Evolutionary conservation across 2,797 vertebrate genomes (phyloP).

Genomic region (Chloroceryle inda): DNA sequence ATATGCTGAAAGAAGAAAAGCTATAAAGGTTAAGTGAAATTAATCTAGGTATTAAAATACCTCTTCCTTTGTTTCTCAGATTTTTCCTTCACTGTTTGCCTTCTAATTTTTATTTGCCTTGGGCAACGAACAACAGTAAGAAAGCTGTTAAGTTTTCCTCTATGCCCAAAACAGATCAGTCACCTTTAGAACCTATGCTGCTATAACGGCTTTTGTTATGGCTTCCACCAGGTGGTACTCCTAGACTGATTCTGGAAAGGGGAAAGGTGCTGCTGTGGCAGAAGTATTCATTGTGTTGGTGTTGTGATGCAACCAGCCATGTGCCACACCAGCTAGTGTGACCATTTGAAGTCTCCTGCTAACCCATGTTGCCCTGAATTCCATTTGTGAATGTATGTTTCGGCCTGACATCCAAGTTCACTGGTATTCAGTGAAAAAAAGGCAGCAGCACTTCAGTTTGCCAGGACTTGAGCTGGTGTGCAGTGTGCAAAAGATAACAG

Average conservation of each 20-base stretch:
- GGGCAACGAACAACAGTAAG: neutral
- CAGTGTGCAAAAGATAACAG: neutral
- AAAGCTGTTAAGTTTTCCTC: neutral
- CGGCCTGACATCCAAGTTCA: neutral
- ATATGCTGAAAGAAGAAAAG: neutral
- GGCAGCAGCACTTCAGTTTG: accelerated
- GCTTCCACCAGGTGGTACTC: neutral
- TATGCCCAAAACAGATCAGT: neutral
- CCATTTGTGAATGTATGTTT: neutral
- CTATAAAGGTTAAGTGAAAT: neutral
- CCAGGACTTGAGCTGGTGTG: neutral
- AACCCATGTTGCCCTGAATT: neutral
- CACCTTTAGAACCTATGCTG: neutral
- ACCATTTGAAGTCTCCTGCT: neutral
- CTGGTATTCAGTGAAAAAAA: neutral
- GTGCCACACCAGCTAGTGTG: accelerated
- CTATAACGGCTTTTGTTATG: neutral
- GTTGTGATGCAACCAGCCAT: neutral
- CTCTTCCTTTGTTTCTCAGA: neutral
- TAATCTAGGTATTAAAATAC: neutral
- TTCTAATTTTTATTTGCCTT: neutral
- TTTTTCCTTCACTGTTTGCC: neutral
- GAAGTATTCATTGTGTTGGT: neutral
- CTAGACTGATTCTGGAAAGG: neutral
- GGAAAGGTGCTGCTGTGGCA: neutral